Evolutionary conservation across 2,797 vertebrate species (phyloP).

Genomic region (Tympanoctomys barrerae): DNA sequence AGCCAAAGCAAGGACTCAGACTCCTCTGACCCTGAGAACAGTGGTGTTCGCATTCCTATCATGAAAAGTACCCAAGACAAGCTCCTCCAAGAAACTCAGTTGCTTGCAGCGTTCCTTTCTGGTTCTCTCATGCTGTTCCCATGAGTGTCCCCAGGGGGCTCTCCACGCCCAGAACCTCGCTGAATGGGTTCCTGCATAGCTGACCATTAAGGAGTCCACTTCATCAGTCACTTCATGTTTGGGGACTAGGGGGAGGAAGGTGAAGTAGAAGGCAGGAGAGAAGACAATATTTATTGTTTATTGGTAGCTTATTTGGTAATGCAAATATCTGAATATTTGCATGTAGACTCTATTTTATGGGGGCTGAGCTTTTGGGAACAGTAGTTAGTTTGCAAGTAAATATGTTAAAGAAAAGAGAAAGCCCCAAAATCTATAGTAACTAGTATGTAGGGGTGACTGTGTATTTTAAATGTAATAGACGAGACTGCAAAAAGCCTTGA

Average conservation of each 20-base stretch:
- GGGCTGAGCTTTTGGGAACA: neutral
- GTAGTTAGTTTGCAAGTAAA: neutral
- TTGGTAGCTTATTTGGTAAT: neutral
- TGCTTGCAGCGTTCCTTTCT: neutral
- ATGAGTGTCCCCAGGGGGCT: neutral
- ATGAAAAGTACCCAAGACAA: neutral
- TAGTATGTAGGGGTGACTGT: neutral
- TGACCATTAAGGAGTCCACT: neutral
- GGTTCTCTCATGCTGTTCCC: neutral
- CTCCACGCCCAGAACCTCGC: neutral
- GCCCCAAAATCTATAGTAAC: neutral
- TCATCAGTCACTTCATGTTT: neutral
- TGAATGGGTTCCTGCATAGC: neutral
- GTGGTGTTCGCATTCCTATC: fast-evolving
- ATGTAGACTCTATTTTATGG: neutral
- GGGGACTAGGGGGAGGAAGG: neutral
- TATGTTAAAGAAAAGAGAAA: neutral
- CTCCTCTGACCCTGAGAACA: neutral
- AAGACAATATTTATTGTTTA: neutral
- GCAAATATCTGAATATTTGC: neutral
- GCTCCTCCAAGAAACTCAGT: neutral
- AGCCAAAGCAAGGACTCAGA: neutral
- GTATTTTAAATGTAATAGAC: neutral
- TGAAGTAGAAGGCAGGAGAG: neutral
- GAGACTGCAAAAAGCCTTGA: too few relatives aligned